Evolutionary conservation across 2,888 invertebrate species (phyloP), one percentile per base, ranked within the genome.

Genomic region (Andrena camellia): DNA sequence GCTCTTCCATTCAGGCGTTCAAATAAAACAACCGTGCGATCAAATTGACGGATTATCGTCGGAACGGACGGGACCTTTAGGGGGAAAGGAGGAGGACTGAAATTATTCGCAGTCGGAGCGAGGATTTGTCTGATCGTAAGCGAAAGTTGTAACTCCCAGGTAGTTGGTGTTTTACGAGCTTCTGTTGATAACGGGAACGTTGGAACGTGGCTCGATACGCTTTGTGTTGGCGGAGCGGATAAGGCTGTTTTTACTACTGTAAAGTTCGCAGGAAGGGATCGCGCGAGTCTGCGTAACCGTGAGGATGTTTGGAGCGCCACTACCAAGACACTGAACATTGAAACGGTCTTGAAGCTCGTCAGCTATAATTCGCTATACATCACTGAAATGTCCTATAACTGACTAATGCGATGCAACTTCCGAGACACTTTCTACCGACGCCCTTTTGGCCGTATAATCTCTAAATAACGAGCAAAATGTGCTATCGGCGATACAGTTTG

Each of bases 141-240:
- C 42, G 57, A 20, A 8, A 57, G 20, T 17, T n/a, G 17, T 60
- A 13, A 31, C n/a, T 60, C 60, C n/a, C n/a, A 8, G 6, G 60
- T 31, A 17, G n/a, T n/a, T 31, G 17, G 20, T 31, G 60, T 60
- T 60, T 60, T 60, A 60, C 31, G 60, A 60, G 60, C n/a, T n/a
- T 13, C 60, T n/a, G 17, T 33, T 60, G 31, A 60, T 60, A 60
- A n/a, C n/a, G 31, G 31, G 7, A 33, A 60, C 31, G 60, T 33
- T 20, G 31, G 7, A 31, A 33, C 17, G 31, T 33, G 29, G 3
- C 60, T 60, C n/a, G 60, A 1, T 31, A n/a, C 31, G 26, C 60
- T n/a, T 26, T 57, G 57, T 26, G 57, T 57, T 23, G 57, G 20
- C 52, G 20, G 52, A 52, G 57, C 26, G 26, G 57, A 57, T 57